phyloP scores from a whole-genome alignment of 2,113 vertebrate genomes.

The Junco hyemalis region DNA sequence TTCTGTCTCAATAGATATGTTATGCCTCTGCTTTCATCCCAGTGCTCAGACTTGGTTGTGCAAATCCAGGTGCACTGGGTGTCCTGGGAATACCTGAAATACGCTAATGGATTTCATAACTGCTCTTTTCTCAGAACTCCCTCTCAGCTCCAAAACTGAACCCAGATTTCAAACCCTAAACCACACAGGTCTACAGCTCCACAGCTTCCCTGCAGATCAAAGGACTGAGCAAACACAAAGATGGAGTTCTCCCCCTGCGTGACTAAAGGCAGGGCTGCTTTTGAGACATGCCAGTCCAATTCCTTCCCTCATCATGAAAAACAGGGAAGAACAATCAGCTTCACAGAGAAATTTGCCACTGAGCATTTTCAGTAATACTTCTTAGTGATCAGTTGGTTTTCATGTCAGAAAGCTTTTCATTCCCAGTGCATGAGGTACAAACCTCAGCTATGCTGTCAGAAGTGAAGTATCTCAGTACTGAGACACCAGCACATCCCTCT shows the following conservation, averaged over 20 bases:
- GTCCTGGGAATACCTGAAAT: not conserved
- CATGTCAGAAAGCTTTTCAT: slow-evolving; percentile 19
- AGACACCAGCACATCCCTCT: not conserved
- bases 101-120: not conserved
- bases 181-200: slow-evolving; percentile 11
- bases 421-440: not conserved
- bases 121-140: not conserved
- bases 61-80: not conserved
- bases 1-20: not conserved
- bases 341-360: slow-evolving; percentile 31
- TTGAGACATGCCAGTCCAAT: slow-evolving; percentile 7
- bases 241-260: not conserved
- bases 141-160: slow-evolving; percentile 22
- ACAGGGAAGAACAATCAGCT: slow-evolving; percentile 43
- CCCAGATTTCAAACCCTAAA: slow-evolving; percentile 45
- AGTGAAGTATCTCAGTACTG: not conserved
- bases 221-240: not conserved
- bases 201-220: slow-evolving; percentile 26
- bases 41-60: not conserved
- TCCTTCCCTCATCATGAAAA: slow-evolving; percentile 51
- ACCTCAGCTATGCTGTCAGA: not conserved
- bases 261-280: slow-evolving; percentile 42
- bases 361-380: slow-evolving; percentile 22
- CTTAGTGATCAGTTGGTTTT: slow-evolving; percentile 30
- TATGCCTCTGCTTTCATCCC: not conserved